Percentiles rank a stretch among this genome's conserved stretches.
These are phyloP conservation scores for Armadillidium nasatum DNA, from an alignment of 1,140 invertebrate genomes.

Conservation along the genomic window DNA sequence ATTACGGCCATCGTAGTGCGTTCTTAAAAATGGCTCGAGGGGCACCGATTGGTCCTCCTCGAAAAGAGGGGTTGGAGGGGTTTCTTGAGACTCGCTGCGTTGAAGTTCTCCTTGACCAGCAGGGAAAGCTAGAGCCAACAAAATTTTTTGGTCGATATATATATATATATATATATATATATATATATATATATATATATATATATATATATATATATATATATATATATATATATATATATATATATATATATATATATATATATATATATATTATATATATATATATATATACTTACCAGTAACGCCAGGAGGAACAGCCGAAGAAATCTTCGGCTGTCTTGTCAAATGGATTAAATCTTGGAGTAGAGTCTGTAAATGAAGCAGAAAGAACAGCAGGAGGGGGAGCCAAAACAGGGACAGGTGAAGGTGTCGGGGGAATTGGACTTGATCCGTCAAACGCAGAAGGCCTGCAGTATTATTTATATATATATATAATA, in stretches of 20 bases:
- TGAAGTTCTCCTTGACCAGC: conserved; percentile 43
- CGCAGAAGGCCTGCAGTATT: conserved; percentile 39
- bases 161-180: too few species aligned
- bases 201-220: too few species aligned
- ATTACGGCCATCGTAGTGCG: conserved; percentile 71
- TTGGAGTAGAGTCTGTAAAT: conserved; percentile 55
- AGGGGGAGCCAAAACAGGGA: conserved; percentile 67
- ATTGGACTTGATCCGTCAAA: conserved; percentile 32
- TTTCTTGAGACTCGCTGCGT: conserved; percentile 67
- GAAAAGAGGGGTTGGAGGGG: conserved; percentile 83
- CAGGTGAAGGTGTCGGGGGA: conserved; percentile 34
- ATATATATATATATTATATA: too few species aligned
- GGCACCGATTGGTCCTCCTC: conserved; percentile 91
- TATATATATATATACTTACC: conserved; percentile 2
- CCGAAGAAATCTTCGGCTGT: conserved; percentile 54
- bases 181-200: too few species aligned
- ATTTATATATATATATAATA: too few species aligned
- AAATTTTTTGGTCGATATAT: too few species aligned
- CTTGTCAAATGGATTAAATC: conserved; percentile 77
- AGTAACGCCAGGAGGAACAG: background rate
- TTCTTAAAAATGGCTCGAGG: conserved; percentile 83
- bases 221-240: too few species aligned
- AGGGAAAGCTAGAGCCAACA: background rate
- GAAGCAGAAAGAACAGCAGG: conserved; percentile 46
- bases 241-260: too few species aligned